phyloP scores from a whole-genome alignment of 2,113 vertebrate species.

The Aphyosemion australe region DNA sequence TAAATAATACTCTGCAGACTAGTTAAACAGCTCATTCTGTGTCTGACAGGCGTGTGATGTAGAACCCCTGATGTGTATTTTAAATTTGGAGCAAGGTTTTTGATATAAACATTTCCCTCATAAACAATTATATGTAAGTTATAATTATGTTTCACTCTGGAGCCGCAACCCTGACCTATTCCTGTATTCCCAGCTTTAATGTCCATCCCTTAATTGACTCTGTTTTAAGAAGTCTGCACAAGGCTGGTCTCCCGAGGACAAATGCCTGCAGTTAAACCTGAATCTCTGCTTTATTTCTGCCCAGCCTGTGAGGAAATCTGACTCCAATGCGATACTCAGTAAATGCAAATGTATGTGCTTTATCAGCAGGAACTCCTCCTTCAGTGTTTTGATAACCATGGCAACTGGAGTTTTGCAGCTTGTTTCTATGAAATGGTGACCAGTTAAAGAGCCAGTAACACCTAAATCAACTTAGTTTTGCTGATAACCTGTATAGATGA shows the following conservation, averaged over 20 bases:
- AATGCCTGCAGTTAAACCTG: no score
- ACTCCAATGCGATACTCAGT: constrained; percentile 16
- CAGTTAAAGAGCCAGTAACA: no score
- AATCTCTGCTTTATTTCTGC: no score
- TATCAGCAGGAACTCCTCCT: constrained; percentile 21
- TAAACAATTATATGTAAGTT: constrained; percentile 10
- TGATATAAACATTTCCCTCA: constrained; percentile 4
- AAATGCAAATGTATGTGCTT: constrained; percentile 44
- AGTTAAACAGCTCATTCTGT: not conserved
- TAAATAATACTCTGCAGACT: not conserved
- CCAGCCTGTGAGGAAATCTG: constrained; percentile 20
- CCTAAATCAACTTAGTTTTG: no score
- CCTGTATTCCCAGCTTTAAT: no score
- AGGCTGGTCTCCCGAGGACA: no score
- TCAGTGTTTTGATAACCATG: constrained; percentile 52
- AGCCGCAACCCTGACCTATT: no score
- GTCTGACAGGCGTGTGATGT: not conserved
- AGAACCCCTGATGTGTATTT: not conserved
- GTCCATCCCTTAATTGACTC: no score
- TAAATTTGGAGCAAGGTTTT: constrained; percentile 14
- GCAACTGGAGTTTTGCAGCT: constrained; percentile 48
- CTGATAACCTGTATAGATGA: no score
- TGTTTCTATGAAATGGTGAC: constrained; percentile 33
- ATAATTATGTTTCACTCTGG: no score
- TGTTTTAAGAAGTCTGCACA: no score